Base-by-base conservation (phyloP, 2,888 invertebrate species). In the Drosophila pseudotalamancana region DNA sequence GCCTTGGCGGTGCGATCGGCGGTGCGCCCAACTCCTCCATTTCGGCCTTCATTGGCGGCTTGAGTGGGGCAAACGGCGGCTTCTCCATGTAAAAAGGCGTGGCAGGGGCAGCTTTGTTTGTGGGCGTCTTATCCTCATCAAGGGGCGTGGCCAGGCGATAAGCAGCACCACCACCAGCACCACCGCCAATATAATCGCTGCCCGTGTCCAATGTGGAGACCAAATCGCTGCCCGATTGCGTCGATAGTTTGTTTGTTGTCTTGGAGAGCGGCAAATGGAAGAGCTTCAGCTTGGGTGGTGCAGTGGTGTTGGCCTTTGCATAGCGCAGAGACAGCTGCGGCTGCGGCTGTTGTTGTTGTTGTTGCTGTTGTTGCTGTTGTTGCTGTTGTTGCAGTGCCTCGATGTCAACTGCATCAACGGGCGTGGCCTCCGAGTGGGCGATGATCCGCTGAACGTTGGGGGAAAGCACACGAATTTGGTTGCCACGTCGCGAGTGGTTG, bases 361-460 rank as follows among this genome's bases (percentile, higher is more conserved):
- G 72, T 11, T 75, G 79, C 39, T 72, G 75, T 0, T 49, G 32
- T 0, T 16, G 62, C 40, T 40, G 64, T 32, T 64, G 78, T 9
- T 76, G 72, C n/a, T 75, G 79, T 9, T 85, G 79, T 50, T 88
- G 87, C 56, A 90, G 70, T 39, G 89, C 90, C 37, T 90, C 89
- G 40, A 88, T 87, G 62, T 90, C 88, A 23, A 90, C 77, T 0
- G 88, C 85, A 35, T 88, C 87, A 39, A 89, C 90, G 19, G 82
- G 90, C 76, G 78, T 89, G 5, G 91, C 89, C 42, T 93, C 92
- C 8, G 93, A 90, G 74, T 93, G 93, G 21, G 92, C 92, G 63
- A 93, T 90, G 79, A 93, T 92, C 67, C 93, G 92, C 69, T 93
- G 93, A 32, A 93, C 93, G 80, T 92, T 92, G n/a, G 92, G 91